Evolutionary conservation across 1,140 invertebrate species (phyloP), one percentile per base, ranked within the genome.

Genomic region (Habropoda laboriosa): DNA sequence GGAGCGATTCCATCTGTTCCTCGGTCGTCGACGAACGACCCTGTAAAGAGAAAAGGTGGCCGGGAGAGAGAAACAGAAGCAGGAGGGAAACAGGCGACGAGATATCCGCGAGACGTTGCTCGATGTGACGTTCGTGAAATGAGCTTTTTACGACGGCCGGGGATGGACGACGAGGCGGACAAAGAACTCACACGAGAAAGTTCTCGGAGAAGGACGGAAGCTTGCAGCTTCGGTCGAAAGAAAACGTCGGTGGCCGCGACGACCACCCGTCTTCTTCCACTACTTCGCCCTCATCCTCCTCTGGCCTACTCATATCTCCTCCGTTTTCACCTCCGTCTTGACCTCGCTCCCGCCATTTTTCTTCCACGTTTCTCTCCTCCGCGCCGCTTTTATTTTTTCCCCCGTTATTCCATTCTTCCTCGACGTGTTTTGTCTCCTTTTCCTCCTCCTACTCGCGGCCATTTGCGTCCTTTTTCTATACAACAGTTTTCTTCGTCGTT

Each of bases 111-210:
- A 66, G 42, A 74, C 58, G 24, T 10, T 32, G 53, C 51, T 74
- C 75, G 66, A 76, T 57, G 66, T 49, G 58, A 73, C 77, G 53
- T 80, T 27, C n/a, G 66, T 68, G 67, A 80, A 83, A 85, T 77
- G 77, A 85, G 72, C 79, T 85, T 85, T 85, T 85, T 79, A 71
- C 60, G 53, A 66, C 30, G 38, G 42, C 45, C 55, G 81, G 79
- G 77, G 75, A 63, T 53, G 61, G 53, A 45, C 63, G 16, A n/a
- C 24, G 55, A 49, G 32, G 35, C 32, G 55, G 24, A 58, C 66
- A 60, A 51, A 78, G 67, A 78, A 60, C 32, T 51, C 24, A 38
- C 35, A 49, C 66, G 30, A 64, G 58, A 40, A 74, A 64, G 32
- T 74, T 74, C 42, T 51, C 13, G 58, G 40, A n/a, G 35, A 27